A percentile compares a stretch with the other conserved stretches of the same genome.
Conservation (phyloP, 2,113 vertebrate species). For the Sigmodon hispidus region DNA sequence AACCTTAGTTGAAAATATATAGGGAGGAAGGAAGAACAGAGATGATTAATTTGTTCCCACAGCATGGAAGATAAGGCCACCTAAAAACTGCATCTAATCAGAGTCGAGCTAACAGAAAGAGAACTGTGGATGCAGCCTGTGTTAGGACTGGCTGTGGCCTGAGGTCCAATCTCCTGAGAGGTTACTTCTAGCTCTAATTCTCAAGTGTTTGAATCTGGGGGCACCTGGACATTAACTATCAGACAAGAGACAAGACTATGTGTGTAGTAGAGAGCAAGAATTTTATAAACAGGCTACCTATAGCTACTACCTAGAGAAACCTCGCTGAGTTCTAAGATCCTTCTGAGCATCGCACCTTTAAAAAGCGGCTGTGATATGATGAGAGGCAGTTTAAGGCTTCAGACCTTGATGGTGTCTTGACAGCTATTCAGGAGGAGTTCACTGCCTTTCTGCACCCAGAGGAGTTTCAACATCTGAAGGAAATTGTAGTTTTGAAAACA, state of each 20-base stretch:
- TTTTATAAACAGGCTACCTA: too few species aligned
- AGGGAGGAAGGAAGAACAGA: background rate
- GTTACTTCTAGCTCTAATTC: constrained; percentile 13
- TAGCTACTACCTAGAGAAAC: too few species aligned
- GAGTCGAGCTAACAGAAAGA: background rate
- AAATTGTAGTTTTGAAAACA: too few species aligned
- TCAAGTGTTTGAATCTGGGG: constrained; percentile 29
- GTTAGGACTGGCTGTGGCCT: background rate
- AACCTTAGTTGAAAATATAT: background rate
- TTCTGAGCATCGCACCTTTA: too few species aligned
- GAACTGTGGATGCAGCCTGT: background rate
- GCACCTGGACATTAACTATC: constrained; percentile 5
- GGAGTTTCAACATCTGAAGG: too few species aligned
- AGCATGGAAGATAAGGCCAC: constrained; percentile 3
- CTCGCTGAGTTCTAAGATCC: too few species aligned
- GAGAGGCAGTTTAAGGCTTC: too few species aligned
- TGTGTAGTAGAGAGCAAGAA: too few species aligned
- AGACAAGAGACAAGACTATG: background rate
- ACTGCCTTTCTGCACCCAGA: too few species aligned
- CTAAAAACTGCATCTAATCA: constrained; percentile 26
- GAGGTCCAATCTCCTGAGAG: constrained; percentile 18
- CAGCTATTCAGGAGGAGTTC: too few species aligned
- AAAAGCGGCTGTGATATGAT: too few species aligned
- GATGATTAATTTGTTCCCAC: background rate
- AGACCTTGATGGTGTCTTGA: too few species aligned